Conservation (phyloP, 2,113 vertebrate genomes). For the Pogona vitticeps region DNA sequence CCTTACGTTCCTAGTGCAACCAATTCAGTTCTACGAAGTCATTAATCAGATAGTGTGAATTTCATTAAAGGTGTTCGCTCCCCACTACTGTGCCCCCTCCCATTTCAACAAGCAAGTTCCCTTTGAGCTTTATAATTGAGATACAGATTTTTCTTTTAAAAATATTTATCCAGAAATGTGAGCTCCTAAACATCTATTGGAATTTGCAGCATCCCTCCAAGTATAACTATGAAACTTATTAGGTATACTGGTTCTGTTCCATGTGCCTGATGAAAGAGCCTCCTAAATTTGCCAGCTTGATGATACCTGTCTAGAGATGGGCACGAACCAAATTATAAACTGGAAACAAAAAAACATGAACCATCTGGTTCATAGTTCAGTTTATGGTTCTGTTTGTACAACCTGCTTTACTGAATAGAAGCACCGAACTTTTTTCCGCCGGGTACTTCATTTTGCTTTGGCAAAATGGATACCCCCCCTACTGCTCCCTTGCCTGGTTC, state of each 20-base stretch:
- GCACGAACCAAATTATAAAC: too few species aligned
- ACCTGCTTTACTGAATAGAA: too few species aligned
- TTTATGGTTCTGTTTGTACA: too few species aligned
- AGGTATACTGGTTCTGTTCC: background rate
- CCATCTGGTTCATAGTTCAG: too few species aligned
- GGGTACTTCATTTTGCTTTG: too few species aligned
- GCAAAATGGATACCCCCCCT: too few species aligned
- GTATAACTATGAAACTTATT: too few species aligned
- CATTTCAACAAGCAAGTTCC: background rate
- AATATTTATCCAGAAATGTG: background rate
- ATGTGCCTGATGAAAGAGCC: background rate
- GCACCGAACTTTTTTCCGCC: too few species aligned
- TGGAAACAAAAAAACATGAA: too few species aligned
- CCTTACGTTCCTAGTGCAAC: constrained; percentile 9
- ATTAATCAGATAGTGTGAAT: constrained; percentile 6
- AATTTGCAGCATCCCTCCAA: background rate
- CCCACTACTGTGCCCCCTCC: background rate
- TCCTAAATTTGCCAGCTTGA: too few species aligned
- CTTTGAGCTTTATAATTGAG: background rate
- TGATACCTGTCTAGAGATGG: too few species aligned
- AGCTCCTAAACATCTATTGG: background rate
- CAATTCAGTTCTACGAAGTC: constrained; percentile 17
- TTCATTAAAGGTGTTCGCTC: constrained; percentile 15
- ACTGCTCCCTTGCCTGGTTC: too few species aligned
- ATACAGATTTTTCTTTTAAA: background rate